Conservation (phyloP, 2,888 invertebrate genomes). For the Drosophila vallismaia region DNA sequence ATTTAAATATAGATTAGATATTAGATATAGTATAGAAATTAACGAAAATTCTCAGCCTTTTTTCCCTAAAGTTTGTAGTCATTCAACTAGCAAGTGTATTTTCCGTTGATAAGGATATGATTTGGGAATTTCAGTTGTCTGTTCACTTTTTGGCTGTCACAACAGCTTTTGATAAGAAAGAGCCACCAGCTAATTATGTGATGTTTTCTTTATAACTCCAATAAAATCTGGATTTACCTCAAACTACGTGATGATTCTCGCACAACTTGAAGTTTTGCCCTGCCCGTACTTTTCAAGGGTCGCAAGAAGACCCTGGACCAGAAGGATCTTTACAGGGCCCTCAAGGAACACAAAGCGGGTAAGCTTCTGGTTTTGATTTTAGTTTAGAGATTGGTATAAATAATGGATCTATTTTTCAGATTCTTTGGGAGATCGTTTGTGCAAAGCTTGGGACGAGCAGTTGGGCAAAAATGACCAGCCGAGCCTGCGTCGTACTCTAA, state of each 20-base stretch:
- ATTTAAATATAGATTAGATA: neutral
- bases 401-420: constrained; percentile 54
- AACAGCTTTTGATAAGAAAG: constrained; percentile 22
- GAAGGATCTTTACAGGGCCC: constrained; percentile 90
- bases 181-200: constrained; percentile 22
- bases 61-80: neutral
- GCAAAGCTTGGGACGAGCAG: constrained; percentile 86
- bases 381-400: neutral
- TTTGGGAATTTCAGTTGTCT: constrained; percentile 8
- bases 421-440: constrained; percentile 86
- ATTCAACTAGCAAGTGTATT: constrained; percentile 6
- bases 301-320: constrained; percentile 89
- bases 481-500: constrained; percentile 79
- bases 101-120: constrained; percentile 10
- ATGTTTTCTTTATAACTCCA: constrained; percentile 2
- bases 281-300: constrained; percentile 90
- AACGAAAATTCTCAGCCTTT: neutral
- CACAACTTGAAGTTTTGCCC: constrained; percentile 87
- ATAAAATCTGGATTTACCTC: constrained; percentile 20
- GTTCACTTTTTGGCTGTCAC: constrained; percentile 16
- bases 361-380: constrained; percentile 25
- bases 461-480: constrained; percentile 84
- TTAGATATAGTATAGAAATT: neutral
- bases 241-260: constrained; percentile 32
- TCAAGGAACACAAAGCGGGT: constrained; percentile 88